These are phyloP conservation scores for Theretra japonica DNA, from an alignment of 2,888 invertebrate species.

Conservation along the genomic window DNA sequence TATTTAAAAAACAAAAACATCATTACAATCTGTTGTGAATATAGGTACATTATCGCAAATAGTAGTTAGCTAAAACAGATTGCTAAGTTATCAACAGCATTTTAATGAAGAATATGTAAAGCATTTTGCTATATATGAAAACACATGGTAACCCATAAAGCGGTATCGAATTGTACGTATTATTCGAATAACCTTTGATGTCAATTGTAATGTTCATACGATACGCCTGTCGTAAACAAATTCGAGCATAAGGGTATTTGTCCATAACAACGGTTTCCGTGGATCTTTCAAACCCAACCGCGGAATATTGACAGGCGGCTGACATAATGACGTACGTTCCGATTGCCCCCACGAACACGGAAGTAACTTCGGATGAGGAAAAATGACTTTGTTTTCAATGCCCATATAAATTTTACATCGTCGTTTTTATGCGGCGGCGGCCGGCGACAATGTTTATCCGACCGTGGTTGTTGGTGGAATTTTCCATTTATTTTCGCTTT, in stretches of 20 bases:
- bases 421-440: slow-evolving; percentile 32
- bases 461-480: slow-evolving; percentile 26
- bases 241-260: not conserved
- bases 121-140: not conserved
- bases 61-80: no score
- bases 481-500: slow-evolving; percentile 23
- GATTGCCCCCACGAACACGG: slow-evolving; percentile 46
- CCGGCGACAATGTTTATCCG: slow-evolving; percentile 28
- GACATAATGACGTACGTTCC: slow-evolving; percentile 47
- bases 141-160: not conserved
- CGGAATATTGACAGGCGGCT: slow-evolving; percentile 60
- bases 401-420: slow-evolving; percentile 40
- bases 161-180: not conserved
- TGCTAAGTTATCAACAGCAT: no score
- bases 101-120: no score
- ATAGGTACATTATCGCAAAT: no score
- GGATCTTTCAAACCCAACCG: slow-evolving; percentile 49
- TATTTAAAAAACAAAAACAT: no score
- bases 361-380: slow-evolving; percentile 41
- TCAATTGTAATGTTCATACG: not conserved
- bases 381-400: slow-evolving; percentile 48
- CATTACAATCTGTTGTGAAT: no score
- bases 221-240: not conserved
- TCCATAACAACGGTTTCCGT: slow-evolving; percentile 37
- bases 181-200: slow-evolving; percentile 2